Conservation (phyloP, 2,888 invertebrate genomes). For the Pyralis farinalis region DNA sequence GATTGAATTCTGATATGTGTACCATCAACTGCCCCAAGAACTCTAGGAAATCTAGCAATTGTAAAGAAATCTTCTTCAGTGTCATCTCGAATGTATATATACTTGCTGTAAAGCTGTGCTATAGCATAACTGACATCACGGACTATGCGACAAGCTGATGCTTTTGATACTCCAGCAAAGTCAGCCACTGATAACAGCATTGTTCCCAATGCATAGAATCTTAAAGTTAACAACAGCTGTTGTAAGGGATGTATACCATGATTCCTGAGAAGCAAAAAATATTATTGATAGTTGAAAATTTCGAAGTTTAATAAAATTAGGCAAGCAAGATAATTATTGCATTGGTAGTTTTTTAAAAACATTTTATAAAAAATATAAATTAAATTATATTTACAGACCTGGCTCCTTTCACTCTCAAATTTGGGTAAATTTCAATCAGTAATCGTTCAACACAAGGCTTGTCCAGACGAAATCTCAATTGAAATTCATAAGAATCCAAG, state of each 20-base stretch:
- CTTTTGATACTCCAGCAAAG: constrained; percentile 25
- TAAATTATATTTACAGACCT: not conserved
- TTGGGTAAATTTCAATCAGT: not conserved
- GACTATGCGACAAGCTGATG: constrained; percentile 24
- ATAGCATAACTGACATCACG: constrained; percentile 21
- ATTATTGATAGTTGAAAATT: too few relatives aligned
- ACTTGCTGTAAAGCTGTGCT: constrained; percentile 19
- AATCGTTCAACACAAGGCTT: not conserved
- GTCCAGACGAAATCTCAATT: not conserved
- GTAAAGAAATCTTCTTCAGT: constrained; percentile 18
- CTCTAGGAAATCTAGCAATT: constrained; percentile 22
- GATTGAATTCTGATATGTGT: constrained; percentile 24
- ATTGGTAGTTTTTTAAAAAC: not conserved
- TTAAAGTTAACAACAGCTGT: constrained; percentile 22
- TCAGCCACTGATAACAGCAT: constrained; percentile 26
- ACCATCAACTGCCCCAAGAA: constrained; percentile 25
- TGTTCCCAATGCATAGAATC: constrained; percentile 28
- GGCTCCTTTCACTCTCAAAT: not conserved
- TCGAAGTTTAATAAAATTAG: too few relatives aligned
- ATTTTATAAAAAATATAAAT: not conserved
- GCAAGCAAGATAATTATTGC: too few relatives aligned
- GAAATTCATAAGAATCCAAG: not conserved
- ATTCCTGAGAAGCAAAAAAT: constrained; percentile 15
- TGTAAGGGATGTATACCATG: constrained; percentile 24
- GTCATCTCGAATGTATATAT: constrained; percentile 16